These are phyloP conservation scores for Caenorhabditis imperialis DNA, from an alignment of 2,888 invertebrate genomes.

Conservation along the genomic window DNA sequence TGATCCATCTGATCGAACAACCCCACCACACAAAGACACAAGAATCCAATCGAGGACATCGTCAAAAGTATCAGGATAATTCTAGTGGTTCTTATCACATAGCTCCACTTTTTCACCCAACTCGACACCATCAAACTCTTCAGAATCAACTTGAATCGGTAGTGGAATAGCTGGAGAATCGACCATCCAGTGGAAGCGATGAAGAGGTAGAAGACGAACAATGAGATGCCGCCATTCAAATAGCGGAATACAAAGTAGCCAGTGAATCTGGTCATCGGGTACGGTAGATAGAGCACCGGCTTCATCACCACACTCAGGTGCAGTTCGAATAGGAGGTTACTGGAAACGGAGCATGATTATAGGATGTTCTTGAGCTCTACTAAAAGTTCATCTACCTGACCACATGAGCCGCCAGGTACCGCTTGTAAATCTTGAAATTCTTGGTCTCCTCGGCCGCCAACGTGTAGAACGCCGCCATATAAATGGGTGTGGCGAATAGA, in stretches of 20 bases:
- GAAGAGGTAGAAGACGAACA: conserved; percentile 28
- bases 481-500: conserved; percentile 38
- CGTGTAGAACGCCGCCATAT: conserved; percentile 27
- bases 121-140: conserved; percentile 6
- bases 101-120: conserved; percentile 24
- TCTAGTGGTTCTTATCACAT: neutral
- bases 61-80: conserved; percentile 1
- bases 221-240: conserved; percentile 32
- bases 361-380: too few relatives aligned
- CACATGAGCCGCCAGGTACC: conserved; percentile 29
- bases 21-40: conserved; percentile 19
- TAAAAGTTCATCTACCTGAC: conserved; percentile 8
- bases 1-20: conserved; percentile 33
- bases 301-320: conserved; percentile 31
- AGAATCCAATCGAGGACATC: neutral
- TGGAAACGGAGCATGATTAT: conserved; percentile 5
- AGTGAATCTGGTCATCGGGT: conserved; percentile 24
- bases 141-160: conserved; percentile 37
- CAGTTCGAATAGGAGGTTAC: conserved; percentile 37
- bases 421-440: conserved; percentile 30
- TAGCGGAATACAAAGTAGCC: conserved; percentile 15
- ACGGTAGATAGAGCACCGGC: conserved; percentile 37
- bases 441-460: conserved; percentile 21
- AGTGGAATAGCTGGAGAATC: conserved; percentile 36
- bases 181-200: conserved; percentile 26